Evolutionary conservation across 2,888 invertebrate species (phyloP), one percentile per base, ranked within the genome.

Genomic region (Alsophila aescularia): DNA sequence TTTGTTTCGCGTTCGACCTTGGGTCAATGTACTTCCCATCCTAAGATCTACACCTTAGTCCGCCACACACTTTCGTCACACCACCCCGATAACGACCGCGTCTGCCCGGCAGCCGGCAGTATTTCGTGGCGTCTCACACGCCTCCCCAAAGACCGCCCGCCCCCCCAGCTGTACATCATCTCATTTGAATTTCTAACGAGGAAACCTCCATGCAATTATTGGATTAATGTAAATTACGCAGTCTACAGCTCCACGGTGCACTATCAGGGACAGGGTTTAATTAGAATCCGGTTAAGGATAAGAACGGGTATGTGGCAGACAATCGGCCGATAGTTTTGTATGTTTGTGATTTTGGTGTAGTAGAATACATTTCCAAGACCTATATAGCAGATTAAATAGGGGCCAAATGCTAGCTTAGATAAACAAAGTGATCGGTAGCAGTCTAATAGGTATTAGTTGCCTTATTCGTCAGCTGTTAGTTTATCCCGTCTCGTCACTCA

Each of bases 101-200:
- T 60, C 74, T 78, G 73, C 74, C 72, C 77, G 77, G 16, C 45
- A 37, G 43, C 72, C 78, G 76, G 24, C 42, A 39, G 43, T 72
- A 70, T 77, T 79, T 80, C 75, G 75, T 77, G 70, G 79, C 79
- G 77, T 77, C 79, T 78, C 77, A 67, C 63, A 72, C 69, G 70
- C 76, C 74, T 79, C 85, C 83, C 83, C 68, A 74, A 83, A 85
- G 82, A 80, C 81, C 64, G 15, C 73, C 78, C 75, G 49, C 87
- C 87, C 77, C 73, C 78, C 78, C 75, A 83, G 82, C 92, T 92
- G 93, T 94, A 94, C 94, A 94, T 94, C 95, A 95, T 94, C 95
- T 95, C 95, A 95, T 95, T 96, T 96, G 96, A 96, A 96, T 96
- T 95, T 96, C 95, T 96, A 96, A 96, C 95, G 95, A 96, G 95